Conservation (phyloP, 2,113 vertebrate genomes). For the Hyaena hyaena region DNA sequence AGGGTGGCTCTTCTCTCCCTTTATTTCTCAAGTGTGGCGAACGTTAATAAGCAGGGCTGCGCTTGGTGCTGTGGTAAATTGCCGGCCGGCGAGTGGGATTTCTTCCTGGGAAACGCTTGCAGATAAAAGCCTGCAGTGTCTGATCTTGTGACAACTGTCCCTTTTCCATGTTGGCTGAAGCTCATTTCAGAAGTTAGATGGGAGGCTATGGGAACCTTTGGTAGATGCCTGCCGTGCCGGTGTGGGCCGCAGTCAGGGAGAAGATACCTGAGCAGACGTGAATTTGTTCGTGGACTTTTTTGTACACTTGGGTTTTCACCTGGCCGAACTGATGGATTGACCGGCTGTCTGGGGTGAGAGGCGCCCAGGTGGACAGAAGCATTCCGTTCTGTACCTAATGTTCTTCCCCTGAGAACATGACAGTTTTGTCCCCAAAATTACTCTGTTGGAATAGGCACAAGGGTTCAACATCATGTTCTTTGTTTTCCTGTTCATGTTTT, state of each 20-base stretch:
- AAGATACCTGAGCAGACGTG: fast-evolving
- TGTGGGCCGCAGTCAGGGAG: neutral
- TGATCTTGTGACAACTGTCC: neutral
- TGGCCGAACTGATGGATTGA: neutral
- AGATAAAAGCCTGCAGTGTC: neutral
- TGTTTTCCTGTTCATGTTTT: neutral
- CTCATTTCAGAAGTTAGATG: neutral
- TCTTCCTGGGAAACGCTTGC: neutral
- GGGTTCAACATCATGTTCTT: neutral
- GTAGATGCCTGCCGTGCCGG: neutral
- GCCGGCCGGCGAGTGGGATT: neutral
- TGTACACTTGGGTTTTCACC: neutral
- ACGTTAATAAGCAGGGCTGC: neutral
- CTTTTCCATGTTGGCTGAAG: neutral
- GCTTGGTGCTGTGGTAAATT: neutral
- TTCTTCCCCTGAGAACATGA: neutral
- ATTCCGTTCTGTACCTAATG: neutral
- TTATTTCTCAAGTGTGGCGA: neutral
- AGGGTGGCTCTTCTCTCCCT: neutral
- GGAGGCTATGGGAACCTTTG: neutral
- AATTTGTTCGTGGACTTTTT: neutral
- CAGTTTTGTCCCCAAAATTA: neutral
- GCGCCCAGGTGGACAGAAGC: neutral
- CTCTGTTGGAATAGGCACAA: neutral
- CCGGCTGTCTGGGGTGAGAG: neutral